Percentiles rank a stretch among this genome's conserved stretches.
Conservation (phyloP, 2,113 vertebrate species). For the zebrafish (Danio rerio) region DNA sequence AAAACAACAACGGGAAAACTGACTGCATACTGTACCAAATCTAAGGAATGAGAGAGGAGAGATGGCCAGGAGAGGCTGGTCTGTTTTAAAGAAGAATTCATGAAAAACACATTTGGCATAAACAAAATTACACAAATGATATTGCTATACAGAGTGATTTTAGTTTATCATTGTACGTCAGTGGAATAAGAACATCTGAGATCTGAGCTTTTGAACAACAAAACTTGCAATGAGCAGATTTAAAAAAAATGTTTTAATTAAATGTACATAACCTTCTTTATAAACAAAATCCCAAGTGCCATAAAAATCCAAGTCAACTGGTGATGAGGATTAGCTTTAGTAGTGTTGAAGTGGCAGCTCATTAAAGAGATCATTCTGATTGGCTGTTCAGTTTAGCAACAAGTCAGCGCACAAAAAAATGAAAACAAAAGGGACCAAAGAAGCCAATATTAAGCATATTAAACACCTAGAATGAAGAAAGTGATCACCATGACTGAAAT, state of each 20-base stretch:
- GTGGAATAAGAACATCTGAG: not conserved
- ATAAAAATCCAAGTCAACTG: too few relatives aligned
- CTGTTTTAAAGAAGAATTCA: slow-evolving; percentile 49
- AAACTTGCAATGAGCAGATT: not conserved
- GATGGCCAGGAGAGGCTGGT: slow-evolving; percentile 50
- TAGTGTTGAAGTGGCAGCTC: too few relatives aligned
- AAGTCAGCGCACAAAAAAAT: too few relatives aligned
- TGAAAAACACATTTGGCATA: not conserved
- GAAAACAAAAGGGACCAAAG: too few relatives aligned
- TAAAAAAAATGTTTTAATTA: not conserved
- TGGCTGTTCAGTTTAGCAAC: too few relatives aligned
- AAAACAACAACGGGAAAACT: not conserved
- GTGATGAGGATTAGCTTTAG: too few relatives aligned
- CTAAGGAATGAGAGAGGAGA: slow-evolving; percentile 50
- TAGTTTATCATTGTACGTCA: not conserved
- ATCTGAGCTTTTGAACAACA: not conserved
- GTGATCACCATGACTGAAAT: too few relatives aligned
- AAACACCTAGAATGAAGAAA: too few relatives aligned
- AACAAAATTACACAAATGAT: not conserved
- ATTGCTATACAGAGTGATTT: too few relatives aligned
- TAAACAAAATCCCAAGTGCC: not conserved
- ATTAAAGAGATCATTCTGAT: too few relatives aligned
- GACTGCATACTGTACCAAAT: slow-evolving; percentile 56
- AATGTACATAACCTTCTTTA: not conserved
- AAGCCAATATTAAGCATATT: too few relatives aligned